These are phyloP conservation scores for Pristiophorus japonicus DNA, from an alignment of 2,113 vertebrate genomes.

Conservation along the genomic window DNA sequence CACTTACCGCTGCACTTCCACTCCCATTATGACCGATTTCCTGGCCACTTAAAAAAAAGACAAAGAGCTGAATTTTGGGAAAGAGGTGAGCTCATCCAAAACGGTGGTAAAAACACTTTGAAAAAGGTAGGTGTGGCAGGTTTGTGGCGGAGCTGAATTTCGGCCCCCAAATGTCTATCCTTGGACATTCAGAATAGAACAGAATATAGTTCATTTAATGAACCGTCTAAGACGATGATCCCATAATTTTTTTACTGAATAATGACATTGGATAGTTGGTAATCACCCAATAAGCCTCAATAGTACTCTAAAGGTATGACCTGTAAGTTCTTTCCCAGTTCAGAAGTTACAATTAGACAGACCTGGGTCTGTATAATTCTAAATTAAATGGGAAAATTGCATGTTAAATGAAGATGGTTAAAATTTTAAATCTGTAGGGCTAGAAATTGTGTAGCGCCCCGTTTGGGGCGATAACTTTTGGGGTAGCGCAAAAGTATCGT, in stretches of 20 bases:
- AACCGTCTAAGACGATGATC: background rate
- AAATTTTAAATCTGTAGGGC: background rate
- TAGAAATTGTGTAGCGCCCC: too few relatives aligned
- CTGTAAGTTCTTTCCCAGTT: background rate
- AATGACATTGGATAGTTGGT: background rate
- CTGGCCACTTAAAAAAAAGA: too few relatives aligned
- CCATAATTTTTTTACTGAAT: background rate
- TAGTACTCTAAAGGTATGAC: background rate
- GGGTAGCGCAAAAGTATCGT: too few relatives aligned
- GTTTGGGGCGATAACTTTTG: too few relatives aligned
- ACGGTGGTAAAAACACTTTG: too few relatives aligned
- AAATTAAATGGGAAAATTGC: background rate
- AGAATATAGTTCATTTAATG: background rate
- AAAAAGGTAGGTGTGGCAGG: too few relatives aligned
- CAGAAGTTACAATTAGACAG: background rate
- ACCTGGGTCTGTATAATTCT: background rate
- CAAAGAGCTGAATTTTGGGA: too few relatives aligned
- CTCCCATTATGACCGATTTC: too few relatives aligned
- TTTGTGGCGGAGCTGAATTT: too few relatives aligned
- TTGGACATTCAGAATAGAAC: background rate
- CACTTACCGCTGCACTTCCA: too few relatives aligned
- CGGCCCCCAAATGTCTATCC: too few relatives aligned
- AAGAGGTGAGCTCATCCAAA: too few relatives aligned
- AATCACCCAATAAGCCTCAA: background rate
- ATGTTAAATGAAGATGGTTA: background rate